Percentiles rank a stretch among this genome's conserved stretches.
Evolutionary conservation across 2,888 invertebrate genomes (phyloP).

Genomic region (Pheosia gnoma): DNA sequence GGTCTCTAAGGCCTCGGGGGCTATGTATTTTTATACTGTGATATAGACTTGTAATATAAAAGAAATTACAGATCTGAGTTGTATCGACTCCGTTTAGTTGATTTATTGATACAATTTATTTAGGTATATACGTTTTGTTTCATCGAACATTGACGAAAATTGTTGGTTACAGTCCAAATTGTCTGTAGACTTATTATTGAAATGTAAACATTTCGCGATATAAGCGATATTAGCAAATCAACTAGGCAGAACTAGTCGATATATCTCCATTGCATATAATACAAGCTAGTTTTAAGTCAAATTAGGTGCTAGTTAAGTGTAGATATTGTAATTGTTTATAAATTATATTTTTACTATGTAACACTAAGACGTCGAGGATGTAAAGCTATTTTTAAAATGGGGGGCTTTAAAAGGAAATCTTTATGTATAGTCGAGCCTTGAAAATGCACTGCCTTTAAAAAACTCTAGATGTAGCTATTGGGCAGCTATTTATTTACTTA

Average conservation of each 20-base stretch:
- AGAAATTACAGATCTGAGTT: constrained; percentile 50
- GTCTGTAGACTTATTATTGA: too few species aligned
- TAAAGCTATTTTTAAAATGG: constrained; percentile 27
- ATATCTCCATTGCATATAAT: constrained; percentile 37
- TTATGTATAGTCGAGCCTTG: constrained; percentile 35
- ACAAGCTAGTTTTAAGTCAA: constrained; percentile 42
- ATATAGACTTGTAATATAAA: constrained; percentile 69
- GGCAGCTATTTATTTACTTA: constrained; percentile 60
- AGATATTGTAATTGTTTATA: constrained; percentile 24
- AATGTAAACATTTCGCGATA: too few species aligned
- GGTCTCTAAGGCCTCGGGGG: constrained; percentile 59
- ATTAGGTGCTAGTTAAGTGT: constrained; percentile 59
- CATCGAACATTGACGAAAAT: too few species aligned
- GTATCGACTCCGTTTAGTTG: constrained; percentile 8
- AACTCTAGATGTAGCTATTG: constrained; percentile 35
- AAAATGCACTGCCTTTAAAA: constrained; percentile 52
- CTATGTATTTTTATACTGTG: constrained; percentile 79
- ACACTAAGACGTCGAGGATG: constrained; percentile 25
- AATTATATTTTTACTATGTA: constrained; percentile 32
- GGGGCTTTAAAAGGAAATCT: constrained; percentile 17
- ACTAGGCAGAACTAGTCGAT: not conserved
- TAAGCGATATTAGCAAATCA: constrained; percentile 10
- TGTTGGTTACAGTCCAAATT: too few species aligned
- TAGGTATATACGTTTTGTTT: too few species aligned
- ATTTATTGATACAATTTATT: too few species aligned